Percentiles rank a stretch among this genome's conserved stretches.
phyloP scores from a whole-genome alignment of 2,888 invertebrate species.

The Alcis repandata region DNA sequence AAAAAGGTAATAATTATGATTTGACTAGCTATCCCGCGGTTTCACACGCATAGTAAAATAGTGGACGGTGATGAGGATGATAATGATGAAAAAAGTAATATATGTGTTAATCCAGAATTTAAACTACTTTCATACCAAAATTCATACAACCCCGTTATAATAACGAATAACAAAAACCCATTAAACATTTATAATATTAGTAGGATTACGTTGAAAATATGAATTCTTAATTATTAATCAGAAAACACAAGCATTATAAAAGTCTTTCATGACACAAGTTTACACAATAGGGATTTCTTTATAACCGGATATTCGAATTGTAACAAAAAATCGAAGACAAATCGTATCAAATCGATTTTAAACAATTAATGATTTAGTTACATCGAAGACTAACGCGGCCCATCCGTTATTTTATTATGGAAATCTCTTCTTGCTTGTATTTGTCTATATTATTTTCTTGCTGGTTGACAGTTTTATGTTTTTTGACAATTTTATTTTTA shows the following conservation, averaged over 20 bases:
- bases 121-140: too few relatives aligned
- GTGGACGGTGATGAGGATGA: too few relatives aligned
- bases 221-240: not conserved
- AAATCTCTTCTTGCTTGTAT: slow-evolving; percentile 44
- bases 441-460: not conserved
- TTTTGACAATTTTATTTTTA: not conserved
- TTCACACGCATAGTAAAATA: too few relatives aligned
- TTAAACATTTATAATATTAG: too few relatives aligned
- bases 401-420: slow-evolving; percentile 46
- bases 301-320: slow-evolving; percentile 58
- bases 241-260: too few relatives aligned
- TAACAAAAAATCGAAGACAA: slow-evolving; percentile 58
- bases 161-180: too few relatives aligned
- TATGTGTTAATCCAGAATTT: too few relatives aligned
- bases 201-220: too few relatives aligned
- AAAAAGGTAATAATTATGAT: too few relatives aligned
- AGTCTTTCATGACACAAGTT: slow-evolving; percentile 6
- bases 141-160: too few relatives aligned
- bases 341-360: slow-evolving; percentile 73
- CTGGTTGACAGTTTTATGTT: not conserved
- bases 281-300: slow-evolving; percentile 29
- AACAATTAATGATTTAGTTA: slow-evolving; percentile 62
- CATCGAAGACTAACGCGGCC: slow-evolving; percentile 54
- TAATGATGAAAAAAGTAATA: too few relatives aligned
- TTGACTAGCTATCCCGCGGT: too few relatives aligned